phyloP scores from a whole-genome alignment of 2,888 invertebrate genomes.

The Tuberolachnus salignus region DNA sequence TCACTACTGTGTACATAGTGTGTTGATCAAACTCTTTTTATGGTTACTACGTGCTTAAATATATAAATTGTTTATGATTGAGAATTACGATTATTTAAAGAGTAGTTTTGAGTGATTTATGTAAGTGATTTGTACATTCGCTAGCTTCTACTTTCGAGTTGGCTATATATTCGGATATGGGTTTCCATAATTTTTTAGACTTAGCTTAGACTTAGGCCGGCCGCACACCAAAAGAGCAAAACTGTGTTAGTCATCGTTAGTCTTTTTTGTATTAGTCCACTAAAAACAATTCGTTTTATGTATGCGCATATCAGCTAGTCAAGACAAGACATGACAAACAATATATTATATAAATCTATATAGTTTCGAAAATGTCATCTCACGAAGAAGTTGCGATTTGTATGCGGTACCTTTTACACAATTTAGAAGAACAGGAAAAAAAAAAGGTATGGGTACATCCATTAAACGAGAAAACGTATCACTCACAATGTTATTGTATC shows the following conservation, averaged over 20 bases:
- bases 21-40: too few relatives aligned
- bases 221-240: constrained; percentile 3
- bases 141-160: too few relatives aligned
- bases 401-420: neutral
- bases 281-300: constrained; percentile 8
- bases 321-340: neutral
- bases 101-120: too few relatives aligned
- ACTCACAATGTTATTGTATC: neutral
- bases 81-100: too few relatives aligned
- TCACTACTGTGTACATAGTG: too few relatives aligned
- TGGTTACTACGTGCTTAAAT: too few relatives aligned
- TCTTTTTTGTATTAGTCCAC: constrained; percentile 1
- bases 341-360: too few relatives aligned
- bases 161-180: too few relatives aligned
- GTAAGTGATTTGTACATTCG: too few relatives aligned
- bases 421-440: constrained; percentile 5
- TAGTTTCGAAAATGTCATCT: constrained; percentile 19
- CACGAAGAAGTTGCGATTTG: constrained; percentile 9
- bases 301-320: neutral
- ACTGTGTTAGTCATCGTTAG: neutral
- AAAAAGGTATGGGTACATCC: constrained; percentile 8
- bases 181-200: too few relatives aligned
- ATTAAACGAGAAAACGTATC: neutral
- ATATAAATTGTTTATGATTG: too few relatives aligned
- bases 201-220: too few relatives aligned